A percentile compares a stretch with the other conserved stretches of the same genome.
phyloP scores from a whole-genome alignment of 2,113 vertebrate species.

The Embiotoca jacksoni region DNA sequence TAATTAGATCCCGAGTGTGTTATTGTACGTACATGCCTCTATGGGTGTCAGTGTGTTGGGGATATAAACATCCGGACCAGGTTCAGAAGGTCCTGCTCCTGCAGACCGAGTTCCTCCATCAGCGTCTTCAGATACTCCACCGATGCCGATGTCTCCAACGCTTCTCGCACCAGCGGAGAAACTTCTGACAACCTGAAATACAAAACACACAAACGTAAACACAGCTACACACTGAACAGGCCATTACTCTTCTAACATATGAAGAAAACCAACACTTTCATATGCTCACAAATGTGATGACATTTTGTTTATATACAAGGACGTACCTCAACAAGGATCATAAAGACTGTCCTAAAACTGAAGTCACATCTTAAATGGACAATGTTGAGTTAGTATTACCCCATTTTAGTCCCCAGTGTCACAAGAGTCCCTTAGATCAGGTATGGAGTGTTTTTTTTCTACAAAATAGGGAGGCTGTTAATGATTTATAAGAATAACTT shows the following conservation, averaged over 20 bases:
- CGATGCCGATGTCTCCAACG: constrained; percentile 63
- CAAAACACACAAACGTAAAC: not conserved
- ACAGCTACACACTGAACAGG: not conserved
- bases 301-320: too few relatives aligned
- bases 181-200: constrained; percentile 80
- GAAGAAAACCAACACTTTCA: not conserved
- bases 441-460: not conserved
- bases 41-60: constrained; percentile 27
- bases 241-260: not conserved
- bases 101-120: constrained; percentile 75
- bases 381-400: too few relatives aligned
- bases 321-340: not conserved
- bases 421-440: not conserved
- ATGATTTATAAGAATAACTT: not conserved
- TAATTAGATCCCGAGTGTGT: not conserved
- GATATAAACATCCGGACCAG: constrained; percentile 72
- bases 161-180: constrained; percentile 69
- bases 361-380: too few relatives aligned
- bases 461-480: not conserved
- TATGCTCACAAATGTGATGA: not conserved
- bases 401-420: not conserved
- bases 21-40: not conserved
- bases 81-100: constrained; percentile 74
- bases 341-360: not conserved
- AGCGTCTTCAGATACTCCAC: constrained; percentile 72